Percentiles rank a stretch among this genome's conserved stretches.
Conservation (phyloP, 2,797 vertebrate genomes). For the Denticeps clupeoides region DNA sequence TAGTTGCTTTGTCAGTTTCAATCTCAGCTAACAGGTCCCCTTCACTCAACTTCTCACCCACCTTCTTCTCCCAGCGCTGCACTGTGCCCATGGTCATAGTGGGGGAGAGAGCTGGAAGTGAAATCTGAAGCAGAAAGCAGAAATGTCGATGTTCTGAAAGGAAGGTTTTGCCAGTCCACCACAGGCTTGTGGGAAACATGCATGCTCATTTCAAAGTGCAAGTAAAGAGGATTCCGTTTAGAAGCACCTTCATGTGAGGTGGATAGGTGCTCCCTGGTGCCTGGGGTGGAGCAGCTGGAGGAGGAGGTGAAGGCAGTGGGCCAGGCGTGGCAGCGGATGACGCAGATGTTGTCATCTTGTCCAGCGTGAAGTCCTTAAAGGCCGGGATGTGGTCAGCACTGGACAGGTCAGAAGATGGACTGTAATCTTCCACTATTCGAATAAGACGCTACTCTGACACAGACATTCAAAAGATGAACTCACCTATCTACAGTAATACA, state of each 20-base stretch:
- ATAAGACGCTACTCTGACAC: background rate
- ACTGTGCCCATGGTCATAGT: slow-evolving; percentile 98
- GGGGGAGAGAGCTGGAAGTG: slow-evolving; percentile 89
- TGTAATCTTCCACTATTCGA: background rate
- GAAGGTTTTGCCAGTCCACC: too few relatives aligned
- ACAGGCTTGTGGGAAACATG: too few relatives aligned
- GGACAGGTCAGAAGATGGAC: slow-evolving; percentile 5
- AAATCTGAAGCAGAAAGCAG: slow-evolving; percentile 54
- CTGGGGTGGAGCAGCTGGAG: slow-evolving; percentile 36
- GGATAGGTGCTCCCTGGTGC: slow-evolving; percentile 72
- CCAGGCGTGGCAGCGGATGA: slow-evolving; percentile 27
- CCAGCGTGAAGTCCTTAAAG: slow-evolving; percentile 69
- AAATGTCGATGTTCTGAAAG: too few relatives aligned
- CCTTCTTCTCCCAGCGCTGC: slow-evolving; percentile 98
- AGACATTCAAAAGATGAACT: slow-evolving; percentile 15
- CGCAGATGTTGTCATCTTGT: slow-evolving; percentile 40
- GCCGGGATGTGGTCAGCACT: slow-evolving; percentile 65
- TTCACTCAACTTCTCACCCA: slow-evolving; percentile 88
- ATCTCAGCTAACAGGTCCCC: slow-evolving; percentile 95
- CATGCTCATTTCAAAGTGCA: too few relatives aligned
- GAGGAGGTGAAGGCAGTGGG: slow-evolving; percentile 26
- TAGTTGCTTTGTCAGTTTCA: slow-evolving; percentile 92
- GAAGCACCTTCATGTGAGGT: slow-evolving; percentile 71
- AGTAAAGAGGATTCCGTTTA: too few relatives aligned
- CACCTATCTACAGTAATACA: slow-evolving; percentile 95